These are phyloP conservation scores for Myotis findleyi DNA, from an alignment of 2,797 vertebrate genomes.

Conservation along the genomic window DNA sequence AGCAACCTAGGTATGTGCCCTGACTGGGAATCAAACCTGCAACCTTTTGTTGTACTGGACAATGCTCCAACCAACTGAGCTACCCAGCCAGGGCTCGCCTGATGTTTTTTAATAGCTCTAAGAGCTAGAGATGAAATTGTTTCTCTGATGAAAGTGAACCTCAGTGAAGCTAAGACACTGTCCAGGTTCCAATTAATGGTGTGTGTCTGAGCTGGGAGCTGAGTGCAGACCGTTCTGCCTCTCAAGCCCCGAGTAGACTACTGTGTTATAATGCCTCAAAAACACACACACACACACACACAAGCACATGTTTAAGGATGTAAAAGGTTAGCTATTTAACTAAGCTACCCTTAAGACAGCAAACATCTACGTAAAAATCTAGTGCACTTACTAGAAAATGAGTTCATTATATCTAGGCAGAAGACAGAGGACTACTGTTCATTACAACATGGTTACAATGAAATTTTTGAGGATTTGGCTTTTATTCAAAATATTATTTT, in stretches of 20 bases:
- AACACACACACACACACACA: background rate
- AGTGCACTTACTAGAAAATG: background rate
- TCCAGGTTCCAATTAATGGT: background rate
- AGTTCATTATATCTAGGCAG: background rate
- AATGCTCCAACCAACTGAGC: too few relatives aligned
- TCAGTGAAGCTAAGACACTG: background rate
- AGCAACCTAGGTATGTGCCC: too few relatives aligned
- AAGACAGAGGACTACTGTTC: background rate
- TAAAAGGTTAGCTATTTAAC: background rate
- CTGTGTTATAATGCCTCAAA: background rate
- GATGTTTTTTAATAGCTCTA: background rate
- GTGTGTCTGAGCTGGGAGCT: background rate
- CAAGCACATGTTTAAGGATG: background rate
- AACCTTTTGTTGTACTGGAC: too few relatives aligned
- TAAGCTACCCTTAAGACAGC: background rate
- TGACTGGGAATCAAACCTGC: too few relatives aligned
- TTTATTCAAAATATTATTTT: background rate
- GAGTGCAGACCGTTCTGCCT: background rate
- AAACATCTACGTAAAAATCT: background rate
- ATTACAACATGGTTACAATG: background rate
- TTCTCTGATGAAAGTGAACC: background rate
- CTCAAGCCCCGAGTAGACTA: background rate
- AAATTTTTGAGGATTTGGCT: background rate
- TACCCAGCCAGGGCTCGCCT: background rate
- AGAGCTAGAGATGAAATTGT: background rate